A percentile compares a stretch with the other conserved stretches of the same genome.
These are phyloP conservation scores for Mystacides longicornis DNA, from an alignment of 2,888 invertebrate genomes.

Conservation along the genomic window DNA sequence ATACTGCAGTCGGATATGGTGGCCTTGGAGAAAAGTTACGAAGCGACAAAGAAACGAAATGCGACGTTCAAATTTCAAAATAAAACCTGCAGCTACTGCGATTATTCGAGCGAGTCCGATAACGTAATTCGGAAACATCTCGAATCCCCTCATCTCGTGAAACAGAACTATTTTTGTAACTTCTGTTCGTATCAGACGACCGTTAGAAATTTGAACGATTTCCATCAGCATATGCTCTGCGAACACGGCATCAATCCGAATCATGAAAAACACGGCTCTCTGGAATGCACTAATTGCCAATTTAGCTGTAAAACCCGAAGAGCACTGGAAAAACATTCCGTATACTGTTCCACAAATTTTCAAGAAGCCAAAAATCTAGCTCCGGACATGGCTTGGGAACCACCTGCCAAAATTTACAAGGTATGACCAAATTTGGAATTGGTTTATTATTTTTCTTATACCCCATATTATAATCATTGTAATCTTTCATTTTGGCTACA, in stretches of 20 bases:
- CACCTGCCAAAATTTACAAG: slow-evolving; percentile 3
- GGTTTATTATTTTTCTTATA: too few species aligned
- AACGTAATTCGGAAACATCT: slow-evolving; percentile 4
- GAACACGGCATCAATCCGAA: not conserved
- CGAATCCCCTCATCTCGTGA: not conserved
- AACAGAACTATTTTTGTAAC: not conserved
- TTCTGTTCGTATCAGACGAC: not conserved
- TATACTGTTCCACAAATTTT: not conserved
- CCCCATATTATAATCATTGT: too few species aligned
- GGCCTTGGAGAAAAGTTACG: not conserved
- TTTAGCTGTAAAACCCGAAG: not conserved
- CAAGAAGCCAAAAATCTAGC: not conserved
- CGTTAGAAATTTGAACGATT: not conserved
- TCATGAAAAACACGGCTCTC: not conserved
- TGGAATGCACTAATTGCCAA: slow-evolving; percentile 1
- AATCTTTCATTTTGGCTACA: too few species aligned
- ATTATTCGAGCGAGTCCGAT: not conserved
- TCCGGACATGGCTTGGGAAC: not conserved
- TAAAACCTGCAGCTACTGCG: not conserved
- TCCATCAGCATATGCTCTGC: not conserved
- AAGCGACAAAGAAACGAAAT: not conserved
- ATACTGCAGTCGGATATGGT: not conserved
- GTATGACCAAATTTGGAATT: not conserved
- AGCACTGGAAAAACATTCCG: not conserved
- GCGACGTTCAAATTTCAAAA: not conserved